Percentiles rank a stretch among this genome's conserved stretches.
phyloP scores from a whole-genome alignment of 2,888 invertebrate species.

The Acanthosoma haemorrhoidale region DNA sequence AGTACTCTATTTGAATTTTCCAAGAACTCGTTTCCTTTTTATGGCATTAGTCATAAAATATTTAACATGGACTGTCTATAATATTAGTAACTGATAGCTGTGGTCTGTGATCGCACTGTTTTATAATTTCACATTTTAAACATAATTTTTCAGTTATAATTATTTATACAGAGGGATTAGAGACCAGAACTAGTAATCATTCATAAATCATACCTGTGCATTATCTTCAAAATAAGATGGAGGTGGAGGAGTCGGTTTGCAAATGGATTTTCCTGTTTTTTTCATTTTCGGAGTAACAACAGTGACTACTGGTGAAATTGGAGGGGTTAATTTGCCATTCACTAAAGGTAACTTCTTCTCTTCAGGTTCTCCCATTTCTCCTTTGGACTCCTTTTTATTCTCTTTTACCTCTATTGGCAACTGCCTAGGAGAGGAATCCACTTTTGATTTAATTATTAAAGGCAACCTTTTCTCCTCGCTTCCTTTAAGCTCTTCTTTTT shows the following conservation, averaged over 20 bases:
- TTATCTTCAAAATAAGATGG: constrained; percentile 22
- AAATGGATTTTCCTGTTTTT: neutral
- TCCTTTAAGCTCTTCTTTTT: neutral
- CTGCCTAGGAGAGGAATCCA: no score
- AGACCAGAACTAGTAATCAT: no score
- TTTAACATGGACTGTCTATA: no score
- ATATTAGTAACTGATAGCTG: no score
- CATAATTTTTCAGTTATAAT: no score
- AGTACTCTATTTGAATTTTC: no score
- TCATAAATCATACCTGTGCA: neutral
- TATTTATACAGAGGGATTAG: no score
- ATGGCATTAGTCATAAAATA: no score
- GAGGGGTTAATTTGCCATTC: constrained; percentile 1
- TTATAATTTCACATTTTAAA: no score
- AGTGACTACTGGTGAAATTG: neutral
- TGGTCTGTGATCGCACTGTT: no score
- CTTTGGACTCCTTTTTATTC: neutral
- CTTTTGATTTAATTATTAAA: no score
- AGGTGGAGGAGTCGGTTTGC: neutral
- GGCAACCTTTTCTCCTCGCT: neutral
- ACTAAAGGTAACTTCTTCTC: neutral
- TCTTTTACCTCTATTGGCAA: neutral
- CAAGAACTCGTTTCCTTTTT: no score
- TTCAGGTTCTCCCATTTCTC: neutral
- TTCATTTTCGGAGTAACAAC: neutral